These are phyloP conservation scores for Neofelis nebulosa DNA, from an alignment of 2,113 vertebrate genomes.

Conservation along the genomic window DNA sequence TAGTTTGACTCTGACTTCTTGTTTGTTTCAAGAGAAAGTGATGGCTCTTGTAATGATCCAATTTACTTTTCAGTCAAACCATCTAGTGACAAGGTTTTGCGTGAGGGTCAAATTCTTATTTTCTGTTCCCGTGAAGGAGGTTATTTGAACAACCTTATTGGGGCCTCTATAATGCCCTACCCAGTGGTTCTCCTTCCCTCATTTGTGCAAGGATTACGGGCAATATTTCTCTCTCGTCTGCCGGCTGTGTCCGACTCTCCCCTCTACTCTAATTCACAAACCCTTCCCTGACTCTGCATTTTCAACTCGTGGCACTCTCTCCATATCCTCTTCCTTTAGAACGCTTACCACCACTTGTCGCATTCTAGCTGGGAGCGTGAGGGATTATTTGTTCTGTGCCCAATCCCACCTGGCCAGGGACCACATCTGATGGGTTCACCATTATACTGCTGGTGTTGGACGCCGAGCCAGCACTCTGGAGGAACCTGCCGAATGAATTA, in stretches of 20 bases:
- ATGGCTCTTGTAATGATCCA: background rate
- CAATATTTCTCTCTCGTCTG: background rate
- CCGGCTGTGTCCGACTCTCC: background rate
- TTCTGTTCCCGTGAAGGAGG: background rate
- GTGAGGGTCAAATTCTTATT: background rate
- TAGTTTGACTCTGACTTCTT: background rate
- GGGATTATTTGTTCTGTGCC: rapidly evolving
- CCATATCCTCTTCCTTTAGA: background rate
- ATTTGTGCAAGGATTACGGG: background rate
- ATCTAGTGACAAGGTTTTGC: background rate
- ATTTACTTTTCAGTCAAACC: background rate
- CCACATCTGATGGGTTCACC: rapidly evolving
- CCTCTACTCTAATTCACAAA: background rate
- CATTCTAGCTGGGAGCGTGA: background rate
- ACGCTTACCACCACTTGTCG: rapidly evolving
- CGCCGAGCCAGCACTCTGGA: rapidly evolving
- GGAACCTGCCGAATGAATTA: background rate
- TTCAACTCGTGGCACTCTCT: background rate
- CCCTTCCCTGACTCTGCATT: background rate
- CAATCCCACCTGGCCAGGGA: rapidly evolving
- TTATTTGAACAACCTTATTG: background rate
- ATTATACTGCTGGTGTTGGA: rapidly evolving
- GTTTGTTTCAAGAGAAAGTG: background rate
- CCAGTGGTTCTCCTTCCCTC: rapidly evolving
- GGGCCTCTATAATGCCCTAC: background rate